A percentile compares a stretch with the other conserved stretches of the same genome.
These are phyloP conservation scores for roundworm (Caenorhabditis elegans) DNA, from an alignment of 1,140 invertebrate species.

Conservation along the genomic window WBcel235 BX284605.5:6167501-6168000, in stretches of 20 bases:
- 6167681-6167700: background rate
- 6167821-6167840: constrained; percentile 23
- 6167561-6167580: constrained; percentile 18
- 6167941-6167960: background rate
- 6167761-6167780: too few relatives aligned
- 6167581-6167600: background rate
- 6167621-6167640: background rate
- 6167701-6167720: too few relatives aligned
- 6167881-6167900: too few relatives aligned
- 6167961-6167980: background rate
- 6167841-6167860: background rate
- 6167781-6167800: background rate
- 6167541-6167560: background rate
- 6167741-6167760: too few relatives aligned
- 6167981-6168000: background rate
- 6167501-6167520: background rate
- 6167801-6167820: background rate
- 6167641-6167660: background rate
- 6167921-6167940: background rate
- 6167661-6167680: too few relatives aligned
- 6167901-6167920: too few relatives aligned
- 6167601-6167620: background rate
- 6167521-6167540: background rate
- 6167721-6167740: too few relatives aligned
- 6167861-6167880: background rate